phyloP scores from a whole-genome alignment of 2,113 vertebrate species.

The Hoplias malabaricus region DNA sequence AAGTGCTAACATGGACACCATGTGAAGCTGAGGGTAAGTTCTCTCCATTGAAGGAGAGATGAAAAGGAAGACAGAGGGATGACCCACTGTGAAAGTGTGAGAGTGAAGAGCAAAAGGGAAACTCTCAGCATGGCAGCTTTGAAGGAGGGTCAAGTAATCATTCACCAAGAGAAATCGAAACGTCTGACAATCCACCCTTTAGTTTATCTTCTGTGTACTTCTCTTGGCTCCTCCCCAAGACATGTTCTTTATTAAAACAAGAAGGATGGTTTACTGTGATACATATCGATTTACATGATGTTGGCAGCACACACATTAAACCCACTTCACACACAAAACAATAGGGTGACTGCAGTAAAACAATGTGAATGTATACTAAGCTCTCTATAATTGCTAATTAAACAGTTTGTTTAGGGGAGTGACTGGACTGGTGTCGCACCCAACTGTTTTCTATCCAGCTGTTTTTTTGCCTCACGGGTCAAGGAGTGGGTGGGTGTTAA shows the following conservation, averaged over 20 bases:
- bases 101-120: slow-evolving; percentile 51
- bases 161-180: slow-evolving; percentile 1
- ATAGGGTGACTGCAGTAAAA: background rate
- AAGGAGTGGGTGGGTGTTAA: slow-evolving; percentile 26
- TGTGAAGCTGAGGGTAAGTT: slow-evolving; percentile 36
- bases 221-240: background rate
- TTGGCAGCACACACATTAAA: background rate
- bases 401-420: slow-evolving; percentile 39
- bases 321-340: slow-evolving; percentile 1
- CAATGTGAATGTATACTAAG: slow-evolving; percentile 17
- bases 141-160: slow-evolving; percentile 26
- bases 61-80: slow-evolving; percentile 44
- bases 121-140: slow-evolving; percentile 46
- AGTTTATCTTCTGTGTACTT: background rate
- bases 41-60: slow-evolving; percentile 37
- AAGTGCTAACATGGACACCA: slow-evolving; percentile 38
- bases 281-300: slow-evolving; percentile 6
- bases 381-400: slow-evolving; percentile 26
- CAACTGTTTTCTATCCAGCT: slow-evolving; percentile 33
- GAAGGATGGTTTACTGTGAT: background rate
- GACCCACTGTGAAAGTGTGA: slow-evolving; percentile 52
- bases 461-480: background rate
- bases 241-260: slow-evolving; percentile 35
- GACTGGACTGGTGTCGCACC: background rate
- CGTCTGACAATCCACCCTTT: slow-evolving; percentile 29